Evolutionary conservation across 2,113 vertebrate genomes (phyloP).

Genomic region (Rhinolophus sinicus): DNA sequence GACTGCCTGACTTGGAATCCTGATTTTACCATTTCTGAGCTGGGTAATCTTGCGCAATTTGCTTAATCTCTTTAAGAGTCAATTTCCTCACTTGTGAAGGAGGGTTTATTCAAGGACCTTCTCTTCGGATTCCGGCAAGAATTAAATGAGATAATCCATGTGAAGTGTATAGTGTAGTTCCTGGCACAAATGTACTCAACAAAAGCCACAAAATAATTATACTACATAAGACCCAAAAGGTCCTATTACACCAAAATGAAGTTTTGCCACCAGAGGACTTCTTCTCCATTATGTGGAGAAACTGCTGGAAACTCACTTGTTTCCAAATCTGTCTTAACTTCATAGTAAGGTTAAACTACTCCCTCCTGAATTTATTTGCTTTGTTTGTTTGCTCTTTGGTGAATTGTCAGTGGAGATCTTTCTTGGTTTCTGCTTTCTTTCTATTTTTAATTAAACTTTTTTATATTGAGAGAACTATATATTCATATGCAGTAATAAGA

Average conservation of each 20-base stretch:
- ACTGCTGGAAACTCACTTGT: not conserved
- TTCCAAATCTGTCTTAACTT: not conserved
- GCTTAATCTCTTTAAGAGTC: not conserved
- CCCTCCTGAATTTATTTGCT: not conserved
- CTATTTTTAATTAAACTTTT: not conserved
- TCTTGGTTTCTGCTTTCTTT: not conserved
- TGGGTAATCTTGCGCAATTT: not conserved
- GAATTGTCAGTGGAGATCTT: not conserved
- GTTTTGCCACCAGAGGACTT: not conserved
- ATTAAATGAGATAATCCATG: not conserved
- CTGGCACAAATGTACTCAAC: not conserved
- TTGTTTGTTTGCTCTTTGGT: conserved; percentile 24
- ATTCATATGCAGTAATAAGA: not conserved
- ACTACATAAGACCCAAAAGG: not conserved
- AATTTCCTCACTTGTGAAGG: conserved; percentile 1
- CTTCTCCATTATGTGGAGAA: not conserved
- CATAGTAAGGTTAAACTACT: not conserved
- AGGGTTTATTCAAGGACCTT: not conserved
- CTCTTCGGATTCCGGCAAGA: not conserved
- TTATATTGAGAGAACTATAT: conserved; percentile 18
- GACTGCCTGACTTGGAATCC: not conserved
- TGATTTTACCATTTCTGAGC: not conserved
- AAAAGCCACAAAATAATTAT: not conserved
- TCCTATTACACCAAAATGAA: not conserved
- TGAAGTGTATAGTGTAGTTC: not conserved